Evolutionary conservation across 2,113 vertebrate species (phyloP).

Genomic region (Pogonocichla stellata): DNA sequence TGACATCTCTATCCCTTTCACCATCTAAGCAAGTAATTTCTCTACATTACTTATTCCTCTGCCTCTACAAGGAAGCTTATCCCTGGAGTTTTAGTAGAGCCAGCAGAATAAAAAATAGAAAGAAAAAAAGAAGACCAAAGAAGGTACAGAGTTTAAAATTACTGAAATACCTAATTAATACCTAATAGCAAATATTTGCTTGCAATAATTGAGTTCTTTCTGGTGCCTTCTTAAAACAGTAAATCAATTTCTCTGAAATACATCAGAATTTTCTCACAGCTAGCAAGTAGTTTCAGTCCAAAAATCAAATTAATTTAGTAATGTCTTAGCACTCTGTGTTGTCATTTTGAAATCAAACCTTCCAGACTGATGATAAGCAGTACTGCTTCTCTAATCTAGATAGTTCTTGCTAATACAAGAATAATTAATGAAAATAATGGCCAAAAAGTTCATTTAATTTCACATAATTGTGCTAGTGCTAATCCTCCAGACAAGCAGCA

Average conservation of each 20-base stretch:
- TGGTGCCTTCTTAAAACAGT: neutral
- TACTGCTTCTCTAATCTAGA: neutral
- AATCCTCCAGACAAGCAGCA: neutral
- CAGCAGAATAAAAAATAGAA: neutral
- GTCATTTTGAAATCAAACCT: neutral
- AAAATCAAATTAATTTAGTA: neutral
- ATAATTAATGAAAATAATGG: fast-evolving
- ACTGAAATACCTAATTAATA: neutral
- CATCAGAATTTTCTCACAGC: neutral
- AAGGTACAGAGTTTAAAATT: neutral
- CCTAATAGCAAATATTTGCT: neutral
- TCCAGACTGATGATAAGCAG: neutral
- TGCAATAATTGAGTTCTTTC: neutral
- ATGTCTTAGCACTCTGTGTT: neutral
- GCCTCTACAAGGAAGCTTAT: neutral
- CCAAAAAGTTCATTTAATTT: neutral
- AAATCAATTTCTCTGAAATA: neutral
- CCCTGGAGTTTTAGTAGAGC: neutral
- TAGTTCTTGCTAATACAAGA: neutral
- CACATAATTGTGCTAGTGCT: neutral
- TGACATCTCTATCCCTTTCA: neutral
- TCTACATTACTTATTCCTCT: neutral
- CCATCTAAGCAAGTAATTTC: neutral
- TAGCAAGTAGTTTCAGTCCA: neutral
- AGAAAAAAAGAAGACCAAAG: neutral